Base-by-base conservation (phyloP, 2,113 vertebrate species). In the Rhizomys pruinosus region DNA sequence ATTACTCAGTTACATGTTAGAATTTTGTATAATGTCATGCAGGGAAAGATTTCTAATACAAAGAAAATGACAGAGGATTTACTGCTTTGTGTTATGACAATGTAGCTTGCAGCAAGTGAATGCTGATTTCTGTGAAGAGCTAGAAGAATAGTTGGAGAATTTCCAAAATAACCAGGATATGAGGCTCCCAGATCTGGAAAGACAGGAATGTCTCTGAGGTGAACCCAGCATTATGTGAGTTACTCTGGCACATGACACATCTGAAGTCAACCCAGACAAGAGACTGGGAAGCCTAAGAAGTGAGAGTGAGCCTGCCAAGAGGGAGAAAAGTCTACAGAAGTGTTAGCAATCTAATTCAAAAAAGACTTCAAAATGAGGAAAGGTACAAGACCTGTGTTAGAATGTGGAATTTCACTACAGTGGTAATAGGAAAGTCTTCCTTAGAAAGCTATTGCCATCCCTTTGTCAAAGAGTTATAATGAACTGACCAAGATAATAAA, bases 21-120 rank as follows among this genome's bases (percentile, higher is more conserved):
- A 52, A 52, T 52, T 6, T 52, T 52, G 47, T 11, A 52, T 52
- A 52, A 52, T 52, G 73, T 19, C 39, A 63, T 16, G n/a, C 69
- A 93, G 69, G 69, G 68, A 87, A 87, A 79, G 15, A 71, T n/a
- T 68, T 59, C 66, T 69, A 86, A 81, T 15, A 76, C 22, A 69
- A 90, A 87, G 37, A 63, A 87, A 55, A 72, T 25, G 78, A 87
- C 84, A 4, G 27, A 86, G 69, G 47, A 81, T 74, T 25, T 69
- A 19, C 52, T 52, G 34, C 12, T 72, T 88, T 44, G 57, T 44
- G 22, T 32, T 25, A 42, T n/a, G 47, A 72, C 52, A 55, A 61
- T 5, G 72, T 1, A 72, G 29, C 17, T 68, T 78, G 61, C 0
- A 68, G 34, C 47, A 69, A 88, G 79, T 52, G 15, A 74, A 55